These are phyloP conservation scores for Lutjanus erythropterus DNA, from an alignment of 2,113 vertebrate genomes.

Conservation along the genomic window DNA sequence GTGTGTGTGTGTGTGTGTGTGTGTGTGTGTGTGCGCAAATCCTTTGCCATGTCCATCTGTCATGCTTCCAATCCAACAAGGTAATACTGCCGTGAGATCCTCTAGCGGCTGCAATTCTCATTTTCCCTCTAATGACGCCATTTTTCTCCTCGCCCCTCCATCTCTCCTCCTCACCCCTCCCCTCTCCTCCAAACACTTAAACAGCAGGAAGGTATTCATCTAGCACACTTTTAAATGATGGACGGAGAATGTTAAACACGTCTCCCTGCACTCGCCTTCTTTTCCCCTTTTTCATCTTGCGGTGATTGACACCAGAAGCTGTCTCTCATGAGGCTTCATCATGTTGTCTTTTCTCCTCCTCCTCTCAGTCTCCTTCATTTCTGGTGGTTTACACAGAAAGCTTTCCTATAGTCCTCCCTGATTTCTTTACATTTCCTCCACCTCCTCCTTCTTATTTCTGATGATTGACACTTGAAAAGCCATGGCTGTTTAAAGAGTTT, in stretches of 20 bases:
- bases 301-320: constrained; percentile 39
- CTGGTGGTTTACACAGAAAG: constrained; percentile 44
- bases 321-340: constrained; percentile 23
- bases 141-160: constrained; percentile 9
- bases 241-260: constrained; percentile 44
- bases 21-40: constrained; percentile 5
- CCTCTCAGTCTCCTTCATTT: constrained; percentile 19
- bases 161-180: background rate
- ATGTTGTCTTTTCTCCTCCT: constrained; percentile 31
- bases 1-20: constrained; percentile 1
- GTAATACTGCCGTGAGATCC: constrained; percentile 18
- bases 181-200: constrained; percentile 25
- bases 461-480: constrained; percentile 63
- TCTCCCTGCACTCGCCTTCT: constrained; percentile 7
- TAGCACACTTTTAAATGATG: constrained; percentile 31
- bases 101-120: constrained; percentile 43
- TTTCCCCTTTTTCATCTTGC: constrained; percentile 22
- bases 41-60: constrained; percentile 28
- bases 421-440: constrained; percentile 16
- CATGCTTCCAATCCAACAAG: constrained; percentile 39
- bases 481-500: constrained; percentile 44
- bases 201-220: constrained; percentile 44
- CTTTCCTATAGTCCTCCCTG: background rate
- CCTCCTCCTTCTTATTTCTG: constrained; percentile 12
- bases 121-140: constrained; percentile 36